Base-by-base conservation (phyloP, 1,140 invertebrate species). In the Chironomus tepperi region DNA sequence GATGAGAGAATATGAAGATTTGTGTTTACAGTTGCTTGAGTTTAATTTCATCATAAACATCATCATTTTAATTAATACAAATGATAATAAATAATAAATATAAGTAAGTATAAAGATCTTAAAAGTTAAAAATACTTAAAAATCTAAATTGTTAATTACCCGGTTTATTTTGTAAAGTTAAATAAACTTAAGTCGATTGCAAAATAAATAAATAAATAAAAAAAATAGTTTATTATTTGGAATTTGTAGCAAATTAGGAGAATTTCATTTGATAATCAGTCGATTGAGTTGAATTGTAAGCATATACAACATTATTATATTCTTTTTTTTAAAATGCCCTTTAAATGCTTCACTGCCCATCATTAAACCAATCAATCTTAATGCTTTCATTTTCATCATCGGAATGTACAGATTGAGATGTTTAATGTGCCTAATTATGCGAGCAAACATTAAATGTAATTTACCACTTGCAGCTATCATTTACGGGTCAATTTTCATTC, bases 111-210 rank as follows among this genome's bases (percentile, higher is more conserved):
- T 34, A 34, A 34, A 57, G 9, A 12, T 57, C 47, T 57, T 57
- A 57, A 57, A 57, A 16, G 65, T 70, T 70, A 70, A 70, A 67
- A 9, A 16, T 18, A 9, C 65, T 18, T 18, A 70, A 70, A n/a
- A 70, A 70, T 19, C 8, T 9, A 18, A 70, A 21, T 70, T 70
- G 65, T 70, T 70, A 70, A 70, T 70, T 70, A 70, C 65, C 16
- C 65, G 65, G 18, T 19, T 70, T 70, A 5, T 70, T 70, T 57
- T 34, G 24, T 34, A 34, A 34, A 34, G 24, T 34, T 12, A 47
- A 47, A 5, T 57, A 57, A 15, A 57, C 12, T 57, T 57, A 57
- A 57, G 47, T 57, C 47, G 15, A 34, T 34, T 34, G 24, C 24
- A 34, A 34, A n/a, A n/a, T n/a, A n/a, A n/a, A 47, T 47, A 47